Conservation (phyloP, 2,797 vertebrate genomes). For the Varecia variegata region DNA sequence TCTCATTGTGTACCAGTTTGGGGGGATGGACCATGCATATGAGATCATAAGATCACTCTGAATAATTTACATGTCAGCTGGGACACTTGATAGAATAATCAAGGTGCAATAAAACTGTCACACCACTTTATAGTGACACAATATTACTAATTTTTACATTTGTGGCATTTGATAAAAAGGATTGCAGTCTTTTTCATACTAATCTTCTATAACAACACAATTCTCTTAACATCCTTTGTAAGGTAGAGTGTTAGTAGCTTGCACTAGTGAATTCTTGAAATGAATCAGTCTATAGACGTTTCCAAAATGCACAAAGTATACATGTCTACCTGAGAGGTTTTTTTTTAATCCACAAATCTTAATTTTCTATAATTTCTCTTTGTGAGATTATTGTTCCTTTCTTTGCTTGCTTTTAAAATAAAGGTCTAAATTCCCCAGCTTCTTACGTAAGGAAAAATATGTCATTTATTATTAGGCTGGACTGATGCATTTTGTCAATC, state of each 20-base stretch:
- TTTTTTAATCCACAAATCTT: neutral
- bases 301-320: neutral
- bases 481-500: neutral
- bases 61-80: neutral
- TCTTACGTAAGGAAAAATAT: neutral
- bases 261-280: neutral
- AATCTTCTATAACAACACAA: neutral
- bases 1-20: neutral
- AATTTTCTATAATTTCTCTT: slow-evolving; percentile 26
- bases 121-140: neutral
- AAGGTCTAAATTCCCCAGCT: neutral
- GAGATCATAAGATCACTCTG: neutral
- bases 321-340: neutral
- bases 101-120: neutral
- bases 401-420: slow-evolving; percentile 33
- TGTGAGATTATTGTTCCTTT: neutral
- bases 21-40: neutral
- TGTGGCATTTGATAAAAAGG: neutral
- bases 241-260: neutral
- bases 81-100: neutral
- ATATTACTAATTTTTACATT: neutral
- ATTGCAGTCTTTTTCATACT: neutral
- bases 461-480: neutral
- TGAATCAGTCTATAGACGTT: neutral
- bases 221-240: neutral